Conservation (phyloP, 2,888 invertebrate genomes). For the Pristionchus entomophagus region DNA sequence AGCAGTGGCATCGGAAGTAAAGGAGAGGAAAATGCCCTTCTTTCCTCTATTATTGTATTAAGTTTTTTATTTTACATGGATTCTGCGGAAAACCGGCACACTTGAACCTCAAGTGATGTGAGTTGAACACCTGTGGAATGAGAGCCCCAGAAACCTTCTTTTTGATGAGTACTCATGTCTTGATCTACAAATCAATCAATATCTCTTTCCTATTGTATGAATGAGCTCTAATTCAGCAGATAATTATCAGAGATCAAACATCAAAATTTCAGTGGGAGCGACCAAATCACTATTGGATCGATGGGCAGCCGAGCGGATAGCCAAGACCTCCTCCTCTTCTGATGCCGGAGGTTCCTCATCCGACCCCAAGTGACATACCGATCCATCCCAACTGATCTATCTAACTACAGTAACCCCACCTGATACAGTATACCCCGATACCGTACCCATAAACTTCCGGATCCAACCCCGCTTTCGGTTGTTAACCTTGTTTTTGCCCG, state of each 20-base stretch:
- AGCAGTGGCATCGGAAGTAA: too few species aligned
- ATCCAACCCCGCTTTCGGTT: not conserved
- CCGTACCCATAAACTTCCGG: not conserved
- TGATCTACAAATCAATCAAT: too few species aligned
- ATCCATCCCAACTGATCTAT: not conserved
- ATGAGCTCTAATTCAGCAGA: too few species aligned
- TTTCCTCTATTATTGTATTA: too few species aligned
- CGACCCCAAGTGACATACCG: slow-evolving; percentile 2
- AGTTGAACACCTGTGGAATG: too few species aligned
- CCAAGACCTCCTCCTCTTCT: not conserved
- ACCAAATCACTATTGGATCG: not conserved
- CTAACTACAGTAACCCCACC: not conserved
- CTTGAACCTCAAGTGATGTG: too few species aligned
- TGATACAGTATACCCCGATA: not conserved
- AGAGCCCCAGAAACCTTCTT: too few species aligned
- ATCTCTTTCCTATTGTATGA: too few species aligned
- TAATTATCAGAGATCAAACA: slow-evolving; percentile 4
- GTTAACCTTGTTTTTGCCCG: not conserved
- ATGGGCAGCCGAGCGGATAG: slow-evolving; percentile 27
- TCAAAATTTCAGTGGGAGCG: not conserved
- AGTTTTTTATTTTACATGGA: too few species aligned
- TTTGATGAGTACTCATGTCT: too few species aligned
- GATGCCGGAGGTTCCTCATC: not conserved
- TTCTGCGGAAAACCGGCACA: too few species aligned
- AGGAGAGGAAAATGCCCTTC: too few species aligned